These are phyloP conservation scores for Physella acuta DNA, from an alignment of 1,140 invertebrate species.

Conservation along the genomic window DNA sequence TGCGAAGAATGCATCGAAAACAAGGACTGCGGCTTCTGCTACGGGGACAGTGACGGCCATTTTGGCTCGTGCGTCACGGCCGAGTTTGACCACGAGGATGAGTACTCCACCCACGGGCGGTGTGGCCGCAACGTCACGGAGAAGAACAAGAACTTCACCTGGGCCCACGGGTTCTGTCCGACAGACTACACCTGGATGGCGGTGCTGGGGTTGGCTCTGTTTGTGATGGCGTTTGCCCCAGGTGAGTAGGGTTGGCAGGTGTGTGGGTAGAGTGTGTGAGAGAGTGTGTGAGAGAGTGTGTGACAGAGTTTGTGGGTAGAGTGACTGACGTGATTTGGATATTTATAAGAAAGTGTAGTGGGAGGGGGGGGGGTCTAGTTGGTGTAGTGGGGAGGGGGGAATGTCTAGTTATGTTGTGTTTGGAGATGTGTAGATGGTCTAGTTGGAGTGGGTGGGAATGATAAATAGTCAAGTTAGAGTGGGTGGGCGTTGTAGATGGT, in stretches of 20 bases:
- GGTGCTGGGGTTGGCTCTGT: constrained; percentile 62
- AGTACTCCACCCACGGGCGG: constrained; percentile 32
- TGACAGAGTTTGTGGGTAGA: too few relatives aligned
- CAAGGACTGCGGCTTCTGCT: constrained; percentile 63
- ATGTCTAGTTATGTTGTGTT: too few relatives aligned
- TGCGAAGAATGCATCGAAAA: constrained; percentile 59
- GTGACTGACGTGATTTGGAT: too few relatives aligned
- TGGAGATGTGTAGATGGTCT: too few relatives aligned
- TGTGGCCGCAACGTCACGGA: constrained; percentile 33
- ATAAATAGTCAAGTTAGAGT: too few relatives aligned
- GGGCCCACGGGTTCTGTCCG: constrained; percentile 63
- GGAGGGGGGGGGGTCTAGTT: too few relatives aligned
- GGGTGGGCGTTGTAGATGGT: too few relatives aligned
- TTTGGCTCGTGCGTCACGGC: constrained; percentile 38
- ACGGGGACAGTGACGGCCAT: constrained; percentile 26
- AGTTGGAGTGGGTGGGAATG: too few relatives aligned
- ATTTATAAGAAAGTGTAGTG: too few relatives aligned
- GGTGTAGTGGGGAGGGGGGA: too few relatives aligned
- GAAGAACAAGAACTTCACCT: constrained; percentile 33
- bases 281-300: too few relatives aligned
- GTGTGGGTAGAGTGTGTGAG: background rate
- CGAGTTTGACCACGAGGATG: constrained; percentile 35
- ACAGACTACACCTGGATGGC: constrained; percentile 63
- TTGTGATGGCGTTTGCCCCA: constrained; percentile 64
- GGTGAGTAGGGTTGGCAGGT: constrained; percentile 59